Conservation (phyloP, 2,797 vertebrate genomes). For the Anguilla marmorata region DNA sequence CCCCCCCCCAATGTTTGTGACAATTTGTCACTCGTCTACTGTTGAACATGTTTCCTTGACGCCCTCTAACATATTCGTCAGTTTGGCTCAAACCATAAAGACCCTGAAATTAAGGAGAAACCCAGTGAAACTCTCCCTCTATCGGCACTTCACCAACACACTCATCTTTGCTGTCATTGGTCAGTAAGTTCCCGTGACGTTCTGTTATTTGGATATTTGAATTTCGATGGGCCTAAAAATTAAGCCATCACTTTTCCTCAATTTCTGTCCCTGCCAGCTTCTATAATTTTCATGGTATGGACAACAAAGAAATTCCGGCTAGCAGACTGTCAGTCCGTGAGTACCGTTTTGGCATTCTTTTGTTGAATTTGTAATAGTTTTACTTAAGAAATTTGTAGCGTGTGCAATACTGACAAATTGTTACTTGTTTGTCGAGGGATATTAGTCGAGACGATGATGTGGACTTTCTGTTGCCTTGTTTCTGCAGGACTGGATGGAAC, state of each 20-base stretch:
- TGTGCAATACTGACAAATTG: not conserved
- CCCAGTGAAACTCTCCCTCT: conserved; percentile 84
- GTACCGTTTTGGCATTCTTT: conserved; percentile 51
- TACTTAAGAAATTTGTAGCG: not conserved
- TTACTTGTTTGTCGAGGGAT: not conserved
- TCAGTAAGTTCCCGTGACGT: conserved; percentile 52
- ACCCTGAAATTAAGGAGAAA: conserved; percentile 86
- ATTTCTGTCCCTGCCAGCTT: conserved; percentile 69
- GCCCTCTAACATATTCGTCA: conserved; percentile 81
- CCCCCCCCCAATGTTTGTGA: not conserved
- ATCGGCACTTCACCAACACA: conserved; percentile 87
- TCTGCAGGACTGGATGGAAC: conserved; percentile 83
- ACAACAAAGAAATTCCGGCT: conserved; percentile 80
- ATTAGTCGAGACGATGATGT: not conserved
- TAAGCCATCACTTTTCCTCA: conserved; percentile 26
- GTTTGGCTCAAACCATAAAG: conserved; percentile 88
- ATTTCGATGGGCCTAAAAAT: not conserved
- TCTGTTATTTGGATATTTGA: not conserved
- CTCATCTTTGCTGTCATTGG: conserved; percentile 85
- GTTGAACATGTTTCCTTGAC: conserved; percentile 71
- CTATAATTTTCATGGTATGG: conserved; percentile 85
- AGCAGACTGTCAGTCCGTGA: conserved; percentile 81
- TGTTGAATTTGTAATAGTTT: not conserved
- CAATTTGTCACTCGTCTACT: not conserved
- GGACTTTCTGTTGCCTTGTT: not conserved